Conservation (phyloP, 53 echinoderm and acorn worm species). For the Antedon mediterranea region DNA sequence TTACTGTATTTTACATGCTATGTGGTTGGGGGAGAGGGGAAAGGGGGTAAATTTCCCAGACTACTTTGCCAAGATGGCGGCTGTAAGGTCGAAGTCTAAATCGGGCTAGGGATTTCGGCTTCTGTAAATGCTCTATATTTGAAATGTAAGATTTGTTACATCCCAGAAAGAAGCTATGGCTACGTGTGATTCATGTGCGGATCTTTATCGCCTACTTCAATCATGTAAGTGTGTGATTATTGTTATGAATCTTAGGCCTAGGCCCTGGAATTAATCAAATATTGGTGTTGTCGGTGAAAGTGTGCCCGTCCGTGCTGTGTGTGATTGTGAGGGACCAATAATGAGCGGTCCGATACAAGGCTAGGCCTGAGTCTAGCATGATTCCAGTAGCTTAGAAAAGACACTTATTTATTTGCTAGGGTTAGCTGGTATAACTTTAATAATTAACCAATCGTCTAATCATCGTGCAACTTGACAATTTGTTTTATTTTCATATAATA, state of each 20-base stretch:
- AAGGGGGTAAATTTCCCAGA: background rate
- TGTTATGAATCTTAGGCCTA: background rate
- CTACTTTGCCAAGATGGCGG: background rate
- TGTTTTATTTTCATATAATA: no score
- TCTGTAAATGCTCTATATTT: background rate
- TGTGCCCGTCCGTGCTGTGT: background rate
- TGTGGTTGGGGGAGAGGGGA: no score
- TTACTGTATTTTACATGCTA: no score
- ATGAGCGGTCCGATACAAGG: no score
- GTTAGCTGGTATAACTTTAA: no score
- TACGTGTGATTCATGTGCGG: constrained; percentile 38
- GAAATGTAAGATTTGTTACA: background rate
- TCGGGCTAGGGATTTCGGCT: no score
- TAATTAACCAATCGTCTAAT: no score
- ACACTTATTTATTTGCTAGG: no score
- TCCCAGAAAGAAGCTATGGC: constrained; percentile 9
- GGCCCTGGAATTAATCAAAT: background rate
- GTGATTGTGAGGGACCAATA: no score
- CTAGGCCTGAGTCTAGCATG: no score
- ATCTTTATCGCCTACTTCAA: constrained; percentile 23
- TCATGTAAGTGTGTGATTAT: constrained; percentile 23
- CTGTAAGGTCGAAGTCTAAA: background rate
- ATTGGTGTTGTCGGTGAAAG: background rate
- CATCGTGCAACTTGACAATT: no score
- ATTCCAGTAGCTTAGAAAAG: no score